Conservation (phyloP, 2,888 invertebrate species). For the Troides helena region DNA sequence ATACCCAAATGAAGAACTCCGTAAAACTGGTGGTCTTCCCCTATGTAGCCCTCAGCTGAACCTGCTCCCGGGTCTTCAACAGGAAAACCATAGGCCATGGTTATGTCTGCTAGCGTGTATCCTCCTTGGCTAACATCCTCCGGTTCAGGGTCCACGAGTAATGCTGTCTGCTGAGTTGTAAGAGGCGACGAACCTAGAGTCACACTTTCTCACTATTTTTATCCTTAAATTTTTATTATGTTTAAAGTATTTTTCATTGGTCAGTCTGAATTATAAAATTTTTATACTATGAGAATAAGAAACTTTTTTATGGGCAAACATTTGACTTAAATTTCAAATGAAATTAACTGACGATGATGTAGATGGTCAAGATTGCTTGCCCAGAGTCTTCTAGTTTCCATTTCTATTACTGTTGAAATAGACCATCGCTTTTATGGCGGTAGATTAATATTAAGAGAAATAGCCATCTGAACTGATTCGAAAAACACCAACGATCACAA, state of each 20-base stretch:
- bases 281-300: no score
- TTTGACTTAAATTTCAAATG: no score
- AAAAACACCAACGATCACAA: no score
- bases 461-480: no score
- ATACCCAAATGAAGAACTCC: slow-evolving; percentile 65
- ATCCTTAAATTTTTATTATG: not conserved
- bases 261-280: no score
- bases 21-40: slow-evolving; percentile 67
- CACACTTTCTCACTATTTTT: not conserved
- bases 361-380: no score
- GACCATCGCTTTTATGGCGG: no score
- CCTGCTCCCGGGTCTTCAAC: slow-evolving; percentile 55
- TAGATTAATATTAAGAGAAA: no score
- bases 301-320: no score
- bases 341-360: no score
- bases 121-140: slow-evolving; percentile 29
- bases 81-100: slow-evolving; percentile 65
- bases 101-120: slow-evolving; percentile 45
- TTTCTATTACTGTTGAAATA: no score
- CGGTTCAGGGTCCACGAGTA: slow-evolving; percentile 55
- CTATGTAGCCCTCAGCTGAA: slow-evolving; percentile 70
- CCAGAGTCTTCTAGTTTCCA: no score
- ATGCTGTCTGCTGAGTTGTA: slow-evolving; percentile 42
- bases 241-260: not conserved
- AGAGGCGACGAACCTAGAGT: slow-evolving; percentile 48